Percentiles rank a stretch among this genome's conserved stretches.
phyloP scores from a whole-genome alignment of 2,113 vertebrate genomes.

The Chaetops frenatus region DNA sequence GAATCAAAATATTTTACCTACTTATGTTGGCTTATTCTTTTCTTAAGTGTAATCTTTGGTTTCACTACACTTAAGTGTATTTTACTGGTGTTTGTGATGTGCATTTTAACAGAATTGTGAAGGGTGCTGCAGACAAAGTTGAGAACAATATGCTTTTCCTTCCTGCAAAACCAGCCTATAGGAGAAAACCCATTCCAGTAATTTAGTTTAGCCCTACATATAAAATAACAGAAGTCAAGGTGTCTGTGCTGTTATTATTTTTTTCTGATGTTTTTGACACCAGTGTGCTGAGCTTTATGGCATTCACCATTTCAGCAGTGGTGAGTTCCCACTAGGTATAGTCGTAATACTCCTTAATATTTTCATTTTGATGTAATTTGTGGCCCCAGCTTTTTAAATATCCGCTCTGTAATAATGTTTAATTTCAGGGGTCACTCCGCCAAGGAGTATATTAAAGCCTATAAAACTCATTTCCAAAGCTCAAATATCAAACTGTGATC shows the following conservation, averaged over 20 bases:
- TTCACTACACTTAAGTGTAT: constrained; percentile 61
- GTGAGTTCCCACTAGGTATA: constrained; percentile 90
- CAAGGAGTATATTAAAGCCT: constrained; percentile 99
- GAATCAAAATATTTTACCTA: constrained; percentile 25
- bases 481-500: constrained; percentile 99
- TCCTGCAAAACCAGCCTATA: constrained; percentile 58
- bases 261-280: constrained; percentile 86
- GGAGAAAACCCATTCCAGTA: constrained; percentile 75
- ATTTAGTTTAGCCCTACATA: constrained; percentile 88
- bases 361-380: constrained; percentile 99
- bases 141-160: constrained; percentile 30
- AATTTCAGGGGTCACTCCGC: constrained; percentile 99
- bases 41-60: constrained; percentile 39
- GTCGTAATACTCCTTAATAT: constrained; percentile 99
- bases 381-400: constrained; percentile 99
- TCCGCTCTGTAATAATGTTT: constrained; percentile 99
- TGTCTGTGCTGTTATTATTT: constrained; percentile 89
- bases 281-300: constrained; percentile 75
- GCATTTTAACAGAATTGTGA: constrained; percentile 46
- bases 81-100: constrained; percentile 56
- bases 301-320: constrained; percentile 67
- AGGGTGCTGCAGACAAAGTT: constrained; percentile 51
- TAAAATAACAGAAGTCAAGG: constrained; percentile 82
- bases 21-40: constrained; percentile 26
- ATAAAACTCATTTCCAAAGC: constrained; percentile 99